These are phyloP conservation scores for Rhagonycha lutea DNA, from an alignment of 2,888 invertebrate genomes.

Conservation along the genomic window DNA sequence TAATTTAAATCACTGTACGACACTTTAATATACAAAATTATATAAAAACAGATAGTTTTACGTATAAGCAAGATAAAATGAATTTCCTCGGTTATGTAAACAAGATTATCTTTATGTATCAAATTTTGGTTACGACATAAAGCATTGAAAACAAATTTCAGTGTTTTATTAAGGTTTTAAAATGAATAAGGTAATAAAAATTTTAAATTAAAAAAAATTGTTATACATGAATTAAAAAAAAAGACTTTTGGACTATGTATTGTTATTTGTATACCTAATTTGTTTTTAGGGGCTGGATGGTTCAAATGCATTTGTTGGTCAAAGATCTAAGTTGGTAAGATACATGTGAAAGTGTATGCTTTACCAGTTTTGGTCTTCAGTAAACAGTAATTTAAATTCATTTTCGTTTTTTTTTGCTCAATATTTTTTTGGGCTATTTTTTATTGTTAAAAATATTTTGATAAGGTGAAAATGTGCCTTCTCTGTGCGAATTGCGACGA, in stretches of 20 bases:
- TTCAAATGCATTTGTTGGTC: constrained; percentile 57
- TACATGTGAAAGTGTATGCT: constrained; percentile 39
- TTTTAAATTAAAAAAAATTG: background rate
- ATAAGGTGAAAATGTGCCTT: background rate
- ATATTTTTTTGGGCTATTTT: constrained; percentile 12
- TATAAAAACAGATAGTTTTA: background rate
- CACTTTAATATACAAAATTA: background rate
- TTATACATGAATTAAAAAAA: background rate
- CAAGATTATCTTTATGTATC: background rate
- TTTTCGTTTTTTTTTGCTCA: constrained; percentile 7
- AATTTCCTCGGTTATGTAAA: background rate
- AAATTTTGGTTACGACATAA: background rate
- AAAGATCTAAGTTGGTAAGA: constrained; percentile 59
- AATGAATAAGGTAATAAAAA: constrained; percentile 2
- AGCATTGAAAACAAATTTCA: background rate
- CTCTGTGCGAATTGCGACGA: background rate
- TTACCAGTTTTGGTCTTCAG: constrained; percentile 37
- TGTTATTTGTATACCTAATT: constrained; percentile 33
- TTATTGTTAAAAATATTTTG: background rate
- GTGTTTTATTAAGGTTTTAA: background rate
- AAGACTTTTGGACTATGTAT: background rate
- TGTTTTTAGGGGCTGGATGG: constrained; percentile 58
- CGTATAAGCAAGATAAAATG: constrained; percentile 1
- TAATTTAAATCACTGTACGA: background rate
- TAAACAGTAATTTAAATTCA: constrained; percentile 7